Evolutionary conservation across 2,797 vertebrate genomes (phyloP), one percentile per base, ranked within the genome.

Genomic region (Danio tinwini): DNA sequence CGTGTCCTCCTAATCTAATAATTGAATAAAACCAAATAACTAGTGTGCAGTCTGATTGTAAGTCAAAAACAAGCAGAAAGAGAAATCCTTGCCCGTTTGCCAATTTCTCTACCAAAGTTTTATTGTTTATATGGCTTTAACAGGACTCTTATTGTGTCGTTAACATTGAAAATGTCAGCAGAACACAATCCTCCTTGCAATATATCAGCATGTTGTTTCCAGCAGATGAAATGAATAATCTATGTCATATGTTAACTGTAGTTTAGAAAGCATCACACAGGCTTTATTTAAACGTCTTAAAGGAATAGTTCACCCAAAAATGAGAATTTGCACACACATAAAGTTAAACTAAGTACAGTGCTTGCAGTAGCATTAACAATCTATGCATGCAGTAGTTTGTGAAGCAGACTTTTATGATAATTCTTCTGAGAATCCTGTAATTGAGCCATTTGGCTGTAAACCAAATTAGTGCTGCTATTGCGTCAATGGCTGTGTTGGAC

Each of bases 1-100:
- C 68, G 1, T 29, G 29, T 42, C 50, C 39, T 63, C 68, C 58
- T 71, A 72, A 55, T 71, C 10, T 45, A 72, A 72, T 78, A 17
- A 71, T 47, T 72, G 2, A 72, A 79, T 72, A 72, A 79, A 10
- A 50, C 50, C 53, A 52, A 5, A 39, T 59, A 4, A 19, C 37
- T 42, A 40, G 29, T 67, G 50, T 50, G 12, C 68, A 19, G 65
- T 40, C 42, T 37, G 16, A 69, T 58, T 62, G 14, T 63, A 37
- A 49, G 45, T 53, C 56, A 63, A 71, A 78, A 63, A 47, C 49
- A 53, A 5, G 19, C 19, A 0, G 5, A 63, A 17, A 2, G 47
- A 40, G 16, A 61, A 29, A 40, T 19, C 7, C n/a, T 52, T 8
- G 5, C 6, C 7, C 53, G 5, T 79, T 78, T 71, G 16, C 8